Conservation (phyloP, 1,140 invertebrate genomes). For the Bombus sibiricus region DNA sequence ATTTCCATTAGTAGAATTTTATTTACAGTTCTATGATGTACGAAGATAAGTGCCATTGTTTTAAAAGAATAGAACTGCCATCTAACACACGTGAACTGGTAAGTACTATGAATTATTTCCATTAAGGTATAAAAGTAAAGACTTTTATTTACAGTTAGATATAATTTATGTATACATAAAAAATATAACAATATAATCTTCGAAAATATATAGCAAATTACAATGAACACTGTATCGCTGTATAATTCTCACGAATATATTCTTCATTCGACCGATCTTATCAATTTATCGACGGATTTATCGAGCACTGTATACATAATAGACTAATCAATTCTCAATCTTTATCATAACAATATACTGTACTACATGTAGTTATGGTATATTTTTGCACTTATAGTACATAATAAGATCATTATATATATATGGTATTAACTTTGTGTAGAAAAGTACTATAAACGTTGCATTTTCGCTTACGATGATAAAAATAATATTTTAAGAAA, state of each 20-base stretch:
- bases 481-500: neutral
- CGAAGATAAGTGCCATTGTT: too few relatives aligned
- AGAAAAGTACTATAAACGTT: neutral
- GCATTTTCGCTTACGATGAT: too few relatives aligned
- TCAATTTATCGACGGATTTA: neutral
- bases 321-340: neutral
- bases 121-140: conserved; percentile 23
- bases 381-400: neutral
- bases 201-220: neutral
- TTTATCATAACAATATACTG: neutral
- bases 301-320: neutral
- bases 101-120: neutral
- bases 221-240: neutral
- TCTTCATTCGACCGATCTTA: neutral
- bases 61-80: too few relatives aligned
- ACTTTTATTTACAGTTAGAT: conserved; percentile 38
- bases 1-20: too few relatives aligned
- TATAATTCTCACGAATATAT: neutral
- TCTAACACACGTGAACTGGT: neutral
- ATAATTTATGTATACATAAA: conserved; percentile 15
- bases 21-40: too few relatives aligned
- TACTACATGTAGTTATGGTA: neutral
- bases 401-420: neutral
- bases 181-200: conserved; percentile 34
- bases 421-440: neutral